phyloP scores from a whole-genome alignment of 2,797 vertebrate species.

The Pseudotriccus pelzelni region DNA sequence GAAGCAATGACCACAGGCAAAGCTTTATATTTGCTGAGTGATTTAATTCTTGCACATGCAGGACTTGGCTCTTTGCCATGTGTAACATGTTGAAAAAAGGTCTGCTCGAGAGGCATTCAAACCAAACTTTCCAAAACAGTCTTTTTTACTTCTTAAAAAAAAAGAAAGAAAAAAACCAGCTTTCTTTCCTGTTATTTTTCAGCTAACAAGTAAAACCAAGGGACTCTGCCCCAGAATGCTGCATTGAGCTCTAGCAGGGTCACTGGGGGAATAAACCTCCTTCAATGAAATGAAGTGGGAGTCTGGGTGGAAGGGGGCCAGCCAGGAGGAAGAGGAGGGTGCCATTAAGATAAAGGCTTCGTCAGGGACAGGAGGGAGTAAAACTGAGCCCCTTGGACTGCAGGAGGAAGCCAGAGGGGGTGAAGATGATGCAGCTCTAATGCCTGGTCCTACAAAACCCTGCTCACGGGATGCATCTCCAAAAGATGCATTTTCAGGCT shows the following conservation, averaged over 20 bases:
- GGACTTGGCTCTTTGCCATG: constrained; percentile 57
- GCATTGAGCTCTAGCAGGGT: not conserved
- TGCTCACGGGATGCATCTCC: not conserved
- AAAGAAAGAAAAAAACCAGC: not conserved
- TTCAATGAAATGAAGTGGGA: not conserved
- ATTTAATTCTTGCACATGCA: constrained; percentile 74
- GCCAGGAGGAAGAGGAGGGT: not conserved
- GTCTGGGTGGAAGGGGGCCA: not conserved
- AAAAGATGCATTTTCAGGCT: not conserved
- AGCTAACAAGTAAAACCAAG: not conserved
- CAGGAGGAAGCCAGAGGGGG: not conserved
- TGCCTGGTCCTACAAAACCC: not conserved
- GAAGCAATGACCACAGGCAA: constrained; percentile 73
- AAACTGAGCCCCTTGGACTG: not conserved
- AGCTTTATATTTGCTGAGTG: constrained; percentile 74
- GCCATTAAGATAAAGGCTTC: not conserved
- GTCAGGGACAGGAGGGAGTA: not conserved
- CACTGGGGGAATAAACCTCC: not conserved
- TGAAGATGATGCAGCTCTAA: not conserved
- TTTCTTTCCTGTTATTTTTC: constrained; percentile 60
- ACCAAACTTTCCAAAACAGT: constrained; percentile 22
- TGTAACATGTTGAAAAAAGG: constrained; percentile 64
- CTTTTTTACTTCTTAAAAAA: not conserved
- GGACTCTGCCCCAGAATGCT: not conserved
- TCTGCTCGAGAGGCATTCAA: constrained; percentile 41